These are phyloP conservation scores for Tychaedon coryphoeus DNA, from an alignment of 2,113 vertebrate genomes.

Conservation along the genomic window DNA sequence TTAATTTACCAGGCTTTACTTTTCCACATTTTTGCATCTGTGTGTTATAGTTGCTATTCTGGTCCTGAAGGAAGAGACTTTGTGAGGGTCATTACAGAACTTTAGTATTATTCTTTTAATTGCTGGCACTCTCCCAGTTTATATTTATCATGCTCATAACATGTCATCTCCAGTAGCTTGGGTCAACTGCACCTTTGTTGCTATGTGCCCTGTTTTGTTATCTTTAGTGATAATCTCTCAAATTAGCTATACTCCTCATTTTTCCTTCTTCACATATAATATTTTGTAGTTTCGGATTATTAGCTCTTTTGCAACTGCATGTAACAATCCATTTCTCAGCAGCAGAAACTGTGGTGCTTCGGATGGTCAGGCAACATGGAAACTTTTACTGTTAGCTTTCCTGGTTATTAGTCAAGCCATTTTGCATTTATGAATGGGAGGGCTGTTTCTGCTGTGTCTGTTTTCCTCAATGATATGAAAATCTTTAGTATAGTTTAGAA, in stretches of 20 bases:
- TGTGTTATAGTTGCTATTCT: background rate
- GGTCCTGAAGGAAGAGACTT: background rate
- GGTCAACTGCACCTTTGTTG: background rate
- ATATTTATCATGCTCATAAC: background rate
- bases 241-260: background rate
- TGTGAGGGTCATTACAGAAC: background rate
- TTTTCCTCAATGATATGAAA: background rate
- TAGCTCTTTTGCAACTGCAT: background rate
- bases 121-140: background rate
- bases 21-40: background rate
- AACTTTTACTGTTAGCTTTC: background rate
- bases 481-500: background rate
- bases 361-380: background rate
- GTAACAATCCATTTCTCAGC: background rate
- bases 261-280: background rate
- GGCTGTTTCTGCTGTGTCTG: background rate
- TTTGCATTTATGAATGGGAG: background rate
- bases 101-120: background rate
- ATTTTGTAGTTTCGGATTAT: background rate
- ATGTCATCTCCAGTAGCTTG: background rate
- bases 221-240: background rate
- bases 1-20: background rate
- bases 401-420: background rate
- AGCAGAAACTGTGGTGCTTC: background rate
- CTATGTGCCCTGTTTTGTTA: background rate